These are phyloP conservation scores for Nilaparvata lugens DNA, from an alignment of 1,140 invertebrate genomes.

Conservation along the genomic window DNA sequence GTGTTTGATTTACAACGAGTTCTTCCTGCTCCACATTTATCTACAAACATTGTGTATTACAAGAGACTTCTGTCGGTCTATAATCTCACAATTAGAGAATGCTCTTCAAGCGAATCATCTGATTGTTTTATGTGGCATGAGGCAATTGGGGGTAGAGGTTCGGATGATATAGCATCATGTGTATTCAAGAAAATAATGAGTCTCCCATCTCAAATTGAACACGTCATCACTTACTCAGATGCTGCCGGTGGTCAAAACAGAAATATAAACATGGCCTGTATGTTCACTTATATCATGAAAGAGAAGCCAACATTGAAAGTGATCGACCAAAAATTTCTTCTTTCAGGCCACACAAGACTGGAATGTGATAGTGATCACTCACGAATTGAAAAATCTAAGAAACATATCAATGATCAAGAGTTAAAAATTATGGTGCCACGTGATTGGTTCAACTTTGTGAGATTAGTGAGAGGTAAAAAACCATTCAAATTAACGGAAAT, in stretches of 20 bases:
- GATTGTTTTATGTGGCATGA: constrained; percentile 7
- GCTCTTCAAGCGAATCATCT: not conserved
- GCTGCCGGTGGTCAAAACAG: not conserved
- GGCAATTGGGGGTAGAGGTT: not conserved
- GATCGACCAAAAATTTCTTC: constrained; percentile 34
- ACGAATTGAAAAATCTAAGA: constrained; percentile 19
- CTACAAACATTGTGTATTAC: constrained; percentile 2
- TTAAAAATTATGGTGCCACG: not conserved
- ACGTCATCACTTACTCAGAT: not conserved
- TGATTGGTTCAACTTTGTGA: not conserved
- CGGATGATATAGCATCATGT: constrained; percentile 6
- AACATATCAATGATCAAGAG: too few relatives aligned
- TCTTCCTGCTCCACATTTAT: not conserved
- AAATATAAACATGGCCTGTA: not conserved
- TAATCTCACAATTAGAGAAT: not conserved
- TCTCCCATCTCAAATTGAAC: not conserved
- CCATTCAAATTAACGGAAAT: not conserved
- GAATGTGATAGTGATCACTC: constrained; percentile 31
- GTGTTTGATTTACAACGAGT: constrained; percentile 1
- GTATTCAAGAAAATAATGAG: not conserved
- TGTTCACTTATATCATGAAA: constrained; percentile 4
- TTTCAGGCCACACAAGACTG: constrained; percentile 32
- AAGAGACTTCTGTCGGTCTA: constrained; percentile 2
- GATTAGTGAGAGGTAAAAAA: not conserved
- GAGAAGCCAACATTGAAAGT: constrained; percentile 8